Evolutionary conservation across 2,888 invertebrate genomes (phyloP), one percentile per base, ranked within the genome.

Genomic region (Troides oblongomaculatus): DNA sequence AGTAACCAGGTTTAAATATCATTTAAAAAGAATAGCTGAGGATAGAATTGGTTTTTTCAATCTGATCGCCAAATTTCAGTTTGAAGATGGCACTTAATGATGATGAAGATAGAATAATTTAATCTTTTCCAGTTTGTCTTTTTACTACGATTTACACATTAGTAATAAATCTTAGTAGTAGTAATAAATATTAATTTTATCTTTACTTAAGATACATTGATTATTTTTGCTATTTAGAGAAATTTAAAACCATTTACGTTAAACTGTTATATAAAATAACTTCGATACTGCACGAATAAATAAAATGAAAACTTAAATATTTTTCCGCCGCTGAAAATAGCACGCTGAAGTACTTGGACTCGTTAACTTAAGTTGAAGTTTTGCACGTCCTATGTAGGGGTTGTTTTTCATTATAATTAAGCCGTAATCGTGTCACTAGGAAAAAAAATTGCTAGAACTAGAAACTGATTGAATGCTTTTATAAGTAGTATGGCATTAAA

Each of bases 311-410:
- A 57, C 58, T 58, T 58, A 23, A 46, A 60, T 25, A 50, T n/a
- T 60, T 59, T 66, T 30, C 58, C 23, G 21, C 17, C 5, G 30
- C 60, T 66, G 46, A 61, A 66, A 66, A 66, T 66, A 66, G 61
- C 50, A 61, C 56, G 21, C 56, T 36, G 66, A 61, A 66, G 61
- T 62, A 59, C 61, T 62, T 8, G 39, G 56, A 66, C 66, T 66
- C 66, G 66, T 66, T 66, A 60, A 66, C 66, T 66, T 66, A 66
- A 66, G 59, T 43, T 58, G 25, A 66, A 66, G 18, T n/a, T 61
- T 61, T 53, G 46, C 65, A 58, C 59, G 50, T 25, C 65, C 46
- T 46, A 59, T 60, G 59, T 59, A 59, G 50, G n/a, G 30, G 46
- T 66, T 57, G 56, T 23, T 39, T 56, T 64, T 57, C 50, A 57